phyloP scores from a whole-genome alignment of 1,140 invertebrate genomes.

The Tyrophagus putrescentiae region DNA sequence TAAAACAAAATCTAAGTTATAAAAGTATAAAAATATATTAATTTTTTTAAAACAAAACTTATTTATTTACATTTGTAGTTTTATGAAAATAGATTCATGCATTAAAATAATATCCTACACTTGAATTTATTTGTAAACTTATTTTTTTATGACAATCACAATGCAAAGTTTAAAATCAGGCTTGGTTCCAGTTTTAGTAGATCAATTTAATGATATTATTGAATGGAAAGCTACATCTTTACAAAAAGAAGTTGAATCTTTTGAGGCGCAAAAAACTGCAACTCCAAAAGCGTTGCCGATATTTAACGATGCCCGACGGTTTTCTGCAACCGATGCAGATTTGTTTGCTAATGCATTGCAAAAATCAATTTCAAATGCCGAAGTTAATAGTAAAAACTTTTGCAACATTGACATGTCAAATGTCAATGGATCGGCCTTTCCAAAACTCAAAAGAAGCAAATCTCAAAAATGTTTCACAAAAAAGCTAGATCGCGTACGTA shows the following conservation, averaged over 20 bases:
- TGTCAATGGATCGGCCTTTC: neutral
- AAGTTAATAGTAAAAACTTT: neutral
- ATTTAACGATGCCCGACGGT: neutral
- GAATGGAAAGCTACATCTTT: neutral
- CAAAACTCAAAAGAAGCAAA: slow-evolving; percentile 2
- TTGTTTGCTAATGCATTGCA: neutral
- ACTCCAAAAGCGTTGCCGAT: neutral
- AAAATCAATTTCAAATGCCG: neutral
- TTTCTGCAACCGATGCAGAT: neutral
- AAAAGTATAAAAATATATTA: no score
- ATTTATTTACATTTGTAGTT: no score
- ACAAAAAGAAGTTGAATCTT: neutral
- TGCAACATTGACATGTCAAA: no score
- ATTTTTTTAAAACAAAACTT: no score
- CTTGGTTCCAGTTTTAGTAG: neutral
- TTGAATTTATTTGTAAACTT: no score
- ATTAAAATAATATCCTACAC: no score
- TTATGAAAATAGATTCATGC: no score
- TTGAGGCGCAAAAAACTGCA: neutral
- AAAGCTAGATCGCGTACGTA: neutral
- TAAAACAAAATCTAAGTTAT: no score
- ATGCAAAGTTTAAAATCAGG: no score
- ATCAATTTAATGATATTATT: slow-evolving; percentile 12
- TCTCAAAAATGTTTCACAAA: slow-evolving; percentile 6
- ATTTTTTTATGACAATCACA: no score